Evolutionary conservation across 2,113 vertebrate genomes (phyloP).

Genomic region (Coreoperca whiteheadi): DNA sequence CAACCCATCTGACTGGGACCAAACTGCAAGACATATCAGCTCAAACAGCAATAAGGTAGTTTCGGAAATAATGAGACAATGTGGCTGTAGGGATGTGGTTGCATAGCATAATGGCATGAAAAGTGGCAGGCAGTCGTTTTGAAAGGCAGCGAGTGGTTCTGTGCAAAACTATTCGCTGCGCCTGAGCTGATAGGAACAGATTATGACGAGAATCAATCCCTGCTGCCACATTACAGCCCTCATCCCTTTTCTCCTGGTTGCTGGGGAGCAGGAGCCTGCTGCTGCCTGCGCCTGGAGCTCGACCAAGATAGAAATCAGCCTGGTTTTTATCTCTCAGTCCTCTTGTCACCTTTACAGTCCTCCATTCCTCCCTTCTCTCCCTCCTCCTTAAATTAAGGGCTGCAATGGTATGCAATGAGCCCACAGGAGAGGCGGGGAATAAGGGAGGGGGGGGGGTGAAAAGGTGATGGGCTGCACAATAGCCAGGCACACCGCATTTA

Average conservation of each 20-base stretch:
- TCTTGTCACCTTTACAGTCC: constrained; percentile 63
- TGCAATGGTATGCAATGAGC: constrained; percentile 52
- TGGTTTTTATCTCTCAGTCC: constrained; percentile 53
- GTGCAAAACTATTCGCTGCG: constrained; percentile 39
- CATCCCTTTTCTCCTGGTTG: constrained; percentile 57
- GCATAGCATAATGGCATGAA: constrained; percentile 37
- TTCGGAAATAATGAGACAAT: constrained; percentile 63
- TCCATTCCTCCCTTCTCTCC: constrained; percentile 34
- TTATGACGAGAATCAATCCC: constrained; percentile 69
- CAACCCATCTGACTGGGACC: constrained; percentile 24
- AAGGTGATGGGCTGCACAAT: constrained; percentile 69
- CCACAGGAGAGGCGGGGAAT: constrained; percentile 26
- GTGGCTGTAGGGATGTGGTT: constrained; percentile 43
- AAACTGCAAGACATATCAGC: constrained; percentile 13
- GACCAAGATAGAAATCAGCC: constrained; percentile 66
- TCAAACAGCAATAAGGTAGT: constrained; percentile 35
- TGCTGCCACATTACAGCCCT: constrained; percentile 68
- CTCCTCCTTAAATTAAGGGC: constrained; percentile 39
- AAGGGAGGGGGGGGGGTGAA: constrained; percentile 40
- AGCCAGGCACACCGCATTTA: constrained; percentile 67
- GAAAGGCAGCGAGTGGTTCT: constrained; percentile 37
- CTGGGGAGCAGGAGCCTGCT: constrained; percentile 50
- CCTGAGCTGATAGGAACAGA: constrained; percentile 62
- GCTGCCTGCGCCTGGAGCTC: constrained; percentile 47
- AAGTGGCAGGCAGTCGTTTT: constrained; percentile 60